Conservation (phyloP, 2,797 vertebrate genomes). For the Lepidocolaptes lacrymiger region DNA sequence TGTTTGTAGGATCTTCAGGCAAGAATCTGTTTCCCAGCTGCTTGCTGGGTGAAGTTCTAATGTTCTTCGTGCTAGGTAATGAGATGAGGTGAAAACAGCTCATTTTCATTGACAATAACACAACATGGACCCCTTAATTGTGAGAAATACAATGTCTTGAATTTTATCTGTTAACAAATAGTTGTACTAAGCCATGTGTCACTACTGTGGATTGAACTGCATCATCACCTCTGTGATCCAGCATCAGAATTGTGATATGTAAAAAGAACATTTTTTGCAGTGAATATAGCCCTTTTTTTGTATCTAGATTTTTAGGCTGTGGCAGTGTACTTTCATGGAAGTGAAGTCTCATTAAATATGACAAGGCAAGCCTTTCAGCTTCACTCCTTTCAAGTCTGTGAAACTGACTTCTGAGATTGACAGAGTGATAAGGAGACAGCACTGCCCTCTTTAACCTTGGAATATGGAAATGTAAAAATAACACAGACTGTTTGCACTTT, state of each 20-base stretch:
- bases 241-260: not conserved
- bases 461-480: conserved; percentile 9
- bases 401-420: not conserved
- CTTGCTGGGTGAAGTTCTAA: not conserved
- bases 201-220: not conserved
- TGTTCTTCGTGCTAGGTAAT: not conserved
- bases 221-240: not conserved
- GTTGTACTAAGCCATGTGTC: not conserved
- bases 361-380: not conserved
- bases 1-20: not conserved
- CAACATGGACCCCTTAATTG: not conserved
- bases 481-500: not conserved
- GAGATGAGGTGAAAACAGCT: not conserved
- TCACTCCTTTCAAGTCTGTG: not conserved
- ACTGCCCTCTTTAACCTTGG: not conserved
- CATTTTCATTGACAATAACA: not conserved
- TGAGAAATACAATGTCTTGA: not conserved
- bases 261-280: not conserved
- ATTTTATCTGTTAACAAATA: not conserved
- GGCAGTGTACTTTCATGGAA: not conserved
- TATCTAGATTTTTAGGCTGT: not conserved
- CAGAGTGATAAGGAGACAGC: not conserved
- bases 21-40: not conserved
- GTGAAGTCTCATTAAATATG: not conserved
- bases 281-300: not conserved